Conservation (phyloP, 2,888 invertebrate genomes). For the Dendrolimus pini region DNA sequence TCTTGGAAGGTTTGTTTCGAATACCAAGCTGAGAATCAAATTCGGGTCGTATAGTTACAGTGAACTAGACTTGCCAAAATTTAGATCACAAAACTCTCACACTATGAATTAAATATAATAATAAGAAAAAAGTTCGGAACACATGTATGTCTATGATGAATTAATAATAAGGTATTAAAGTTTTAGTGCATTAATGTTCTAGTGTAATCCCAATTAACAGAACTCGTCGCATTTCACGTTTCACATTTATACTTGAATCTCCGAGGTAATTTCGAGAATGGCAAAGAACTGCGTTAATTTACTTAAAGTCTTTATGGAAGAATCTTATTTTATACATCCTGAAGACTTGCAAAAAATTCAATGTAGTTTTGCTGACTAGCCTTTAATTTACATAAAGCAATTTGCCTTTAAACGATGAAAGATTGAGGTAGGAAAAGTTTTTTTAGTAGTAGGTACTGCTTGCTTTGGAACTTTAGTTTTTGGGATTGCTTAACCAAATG, state of each 20-base stretch:
- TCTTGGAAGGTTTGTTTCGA: no score
- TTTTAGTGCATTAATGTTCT: background rate
- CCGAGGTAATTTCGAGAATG: background rate
- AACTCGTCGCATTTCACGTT: background rate
- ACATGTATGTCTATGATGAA: no score
- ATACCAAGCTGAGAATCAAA: no score
- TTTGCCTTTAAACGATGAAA: background rate
- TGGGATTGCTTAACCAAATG: no score
- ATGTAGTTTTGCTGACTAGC: background rate
- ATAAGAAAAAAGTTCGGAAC: no score
- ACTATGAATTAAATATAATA: no score
- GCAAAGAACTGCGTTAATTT: background rate
- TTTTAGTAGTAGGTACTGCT: no score
- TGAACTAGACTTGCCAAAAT: no score
- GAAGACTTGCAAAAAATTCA: background rate
- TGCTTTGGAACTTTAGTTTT: no score
- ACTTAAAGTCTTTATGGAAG: background rate
- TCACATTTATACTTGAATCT: background rate
- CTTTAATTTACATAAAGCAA: background rate
- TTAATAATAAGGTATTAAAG: no score
- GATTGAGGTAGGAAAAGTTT: background rate
- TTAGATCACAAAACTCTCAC: no score
- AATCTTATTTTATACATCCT: background rate
- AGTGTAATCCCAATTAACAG: background rate
- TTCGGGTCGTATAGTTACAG: no score